These are phyloP conservation scores for Macropis europaea DNA, from an alignment of 2,888 invertebrate species.

Conservation along the genomic window DNA sequence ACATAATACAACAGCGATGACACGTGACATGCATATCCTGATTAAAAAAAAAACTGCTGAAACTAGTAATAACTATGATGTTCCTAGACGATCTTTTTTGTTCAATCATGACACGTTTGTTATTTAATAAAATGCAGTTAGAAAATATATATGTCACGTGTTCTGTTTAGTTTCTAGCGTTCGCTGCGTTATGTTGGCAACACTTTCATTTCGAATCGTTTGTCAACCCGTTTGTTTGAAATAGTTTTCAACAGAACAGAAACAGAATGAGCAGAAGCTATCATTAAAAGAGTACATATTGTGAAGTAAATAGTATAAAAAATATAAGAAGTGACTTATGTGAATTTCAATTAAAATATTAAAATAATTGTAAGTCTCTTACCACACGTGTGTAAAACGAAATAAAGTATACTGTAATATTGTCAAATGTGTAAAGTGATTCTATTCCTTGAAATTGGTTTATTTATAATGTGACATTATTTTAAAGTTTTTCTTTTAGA, in stretches of 20 bases:
- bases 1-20: neutral
- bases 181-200: constrained; percentile 10
- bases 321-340: neutral
- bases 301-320: neutral
- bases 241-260: constrained; percentile 2
- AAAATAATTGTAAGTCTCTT: neutral
- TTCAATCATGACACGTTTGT: too few species aligned
- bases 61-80: neutral
- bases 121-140: too few species aligned
- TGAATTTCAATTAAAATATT: neutral
- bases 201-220: constrained; percentile 21
- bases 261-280: neutral
- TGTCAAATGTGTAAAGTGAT: neutral
- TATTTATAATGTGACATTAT: too few species aligned
- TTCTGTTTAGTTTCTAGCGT: neutral
- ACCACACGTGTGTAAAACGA: too few species aligned
- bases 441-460: too few species aligned
- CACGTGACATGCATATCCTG: neutral
- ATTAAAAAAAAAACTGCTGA: neutral
- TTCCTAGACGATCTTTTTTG: too few species aligned
- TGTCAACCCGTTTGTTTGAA: constrained; percentile 24
- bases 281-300: neutral
- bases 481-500: constrained; percentile 8
- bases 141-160: neutral
- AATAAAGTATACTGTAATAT: too few species aligned